These are phyloP conservation scores for Motacilla alba DNA, from an alignment of 2,113 vertebrate species.

Conservation along the genomic window DNA sequence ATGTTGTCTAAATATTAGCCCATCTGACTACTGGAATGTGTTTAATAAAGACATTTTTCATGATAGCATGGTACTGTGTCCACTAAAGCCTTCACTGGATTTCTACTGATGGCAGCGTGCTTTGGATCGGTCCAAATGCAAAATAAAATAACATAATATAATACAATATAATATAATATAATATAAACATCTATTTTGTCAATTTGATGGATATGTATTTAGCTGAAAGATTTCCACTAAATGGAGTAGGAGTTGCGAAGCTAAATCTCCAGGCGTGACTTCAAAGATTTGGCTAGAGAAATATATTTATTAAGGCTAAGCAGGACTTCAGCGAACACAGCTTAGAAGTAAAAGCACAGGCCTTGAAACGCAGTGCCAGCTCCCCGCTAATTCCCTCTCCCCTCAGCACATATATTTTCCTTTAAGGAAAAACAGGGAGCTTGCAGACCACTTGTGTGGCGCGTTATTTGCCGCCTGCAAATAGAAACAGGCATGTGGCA, in stretches of 20 bases:
- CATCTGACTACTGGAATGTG: background rate
- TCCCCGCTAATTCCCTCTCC: background rate
- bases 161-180: background rate
- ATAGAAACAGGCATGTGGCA: background rate
- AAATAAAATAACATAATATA: background rate
- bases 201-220: background rate
- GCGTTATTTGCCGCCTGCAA: background rate
- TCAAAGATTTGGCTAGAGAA: background rate
- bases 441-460: background rate
- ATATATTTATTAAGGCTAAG: background rate
- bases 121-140: background rate
- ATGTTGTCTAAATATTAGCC: background rate
- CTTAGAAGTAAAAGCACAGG: background rate
- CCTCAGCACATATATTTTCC: slow-evolving; percentile 32
- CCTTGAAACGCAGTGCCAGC: background rate
- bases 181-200: background rate
- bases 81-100: background rate
- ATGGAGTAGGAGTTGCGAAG: background rate
- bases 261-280: background rate
- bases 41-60: slow-evolving; percentile 7
- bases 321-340: background rate
- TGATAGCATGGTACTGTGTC: background rate
- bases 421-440: slow-evolving; percentile 33
- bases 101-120: background rate
- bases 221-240: background rate